Conservation (phyloP, 2,888 invertebrate genomes). For the Argyresthia albistria region DNA sequence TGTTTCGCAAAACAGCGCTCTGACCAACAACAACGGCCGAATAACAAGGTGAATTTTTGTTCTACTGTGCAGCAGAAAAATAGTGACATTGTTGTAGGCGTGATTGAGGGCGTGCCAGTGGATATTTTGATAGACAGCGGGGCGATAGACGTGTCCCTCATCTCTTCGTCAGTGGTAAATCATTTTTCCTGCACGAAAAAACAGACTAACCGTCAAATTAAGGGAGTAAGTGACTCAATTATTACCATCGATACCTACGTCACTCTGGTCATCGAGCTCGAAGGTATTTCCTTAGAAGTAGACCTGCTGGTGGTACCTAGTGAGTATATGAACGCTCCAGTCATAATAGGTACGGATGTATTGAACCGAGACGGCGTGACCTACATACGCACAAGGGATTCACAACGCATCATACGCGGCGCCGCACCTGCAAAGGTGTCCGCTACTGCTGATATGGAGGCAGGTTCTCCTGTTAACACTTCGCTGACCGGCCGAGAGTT, state of each 20-base stretch:
- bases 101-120: not conserved
- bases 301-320: constrained; percentile 15
- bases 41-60: not conserved
- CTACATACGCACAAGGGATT: constrained; percentile 10
- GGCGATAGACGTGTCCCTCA: not conserved
- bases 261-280: not conserved
- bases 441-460: not conserved
- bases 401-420: constrained; percentile 9
- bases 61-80: not conserved
- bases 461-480: constrained; percentile 7
- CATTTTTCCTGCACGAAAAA: not conserved
- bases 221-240: not conserved
- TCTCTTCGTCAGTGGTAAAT: not conserved
- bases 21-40: not conserved
- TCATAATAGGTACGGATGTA: constrained; percentile 17
- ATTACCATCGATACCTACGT: not conserved
- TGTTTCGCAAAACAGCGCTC: not conserved
- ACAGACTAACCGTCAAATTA: not conserved
- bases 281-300: constrained; percentile 13
- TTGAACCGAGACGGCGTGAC: constrained; percentile 15
- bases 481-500: constrained; percentile 8
- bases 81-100: not conserved
- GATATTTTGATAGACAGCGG: not conserved
- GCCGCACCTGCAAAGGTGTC: not conserved
- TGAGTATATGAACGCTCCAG: constrained; percentile 11